Conservation (phyloP, 2,113 vertebrate genomes). For the Cranoglanis bouderius region DNA sequence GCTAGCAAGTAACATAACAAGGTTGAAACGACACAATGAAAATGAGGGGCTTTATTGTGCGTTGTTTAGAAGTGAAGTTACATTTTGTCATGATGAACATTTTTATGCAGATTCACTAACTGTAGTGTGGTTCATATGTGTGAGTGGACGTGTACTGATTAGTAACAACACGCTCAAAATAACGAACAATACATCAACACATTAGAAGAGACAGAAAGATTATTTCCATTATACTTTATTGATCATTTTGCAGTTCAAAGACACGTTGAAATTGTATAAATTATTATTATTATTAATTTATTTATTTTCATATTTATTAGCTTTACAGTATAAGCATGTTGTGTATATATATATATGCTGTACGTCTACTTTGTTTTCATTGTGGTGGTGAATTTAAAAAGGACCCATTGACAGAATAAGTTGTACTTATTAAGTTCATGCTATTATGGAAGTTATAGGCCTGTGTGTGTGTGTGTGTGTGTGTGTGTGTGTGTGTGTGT, state of each 20-base stretch:
- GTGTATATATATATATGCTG: too few species aligned
- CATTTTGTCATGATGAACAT: background rate
- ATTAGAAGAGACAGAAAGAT: background rate
- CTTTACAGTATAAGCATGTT: background rate
- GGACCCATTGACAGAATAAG: background rate
- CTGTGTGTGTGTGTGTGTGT: background rate
- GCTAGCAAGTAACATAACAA: background rate
- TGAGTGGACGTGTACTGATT: background rate
- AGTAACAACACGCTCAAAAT: background rate
- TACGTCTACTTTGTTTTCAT: too few species aligned
- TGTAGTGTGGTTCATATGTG: background rate
- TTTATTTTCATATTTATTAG: background rate
- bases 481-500: constrained; percentile 6
- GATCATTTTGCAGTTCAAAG: background rate
- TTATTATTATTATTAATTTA: background rate
- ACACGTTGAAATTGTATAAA: background rate
- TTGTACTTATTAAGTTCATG: background rate
- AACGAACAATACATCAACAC: background rate
- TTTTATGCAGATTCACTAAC: background rate
- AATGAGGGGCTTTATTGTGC: background rate
- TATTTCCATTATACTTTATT: background rate
- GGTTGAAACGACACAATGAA: background rate
- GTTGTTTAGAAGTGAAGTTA: background rate
- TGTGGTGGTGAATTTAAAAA: too few species aligned
- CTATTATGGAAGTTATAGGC: background rate